Base-by-base conservation (phyloP, 2,888 invertebrate genomes). In the Hydrotaea diabolus region DNA sequence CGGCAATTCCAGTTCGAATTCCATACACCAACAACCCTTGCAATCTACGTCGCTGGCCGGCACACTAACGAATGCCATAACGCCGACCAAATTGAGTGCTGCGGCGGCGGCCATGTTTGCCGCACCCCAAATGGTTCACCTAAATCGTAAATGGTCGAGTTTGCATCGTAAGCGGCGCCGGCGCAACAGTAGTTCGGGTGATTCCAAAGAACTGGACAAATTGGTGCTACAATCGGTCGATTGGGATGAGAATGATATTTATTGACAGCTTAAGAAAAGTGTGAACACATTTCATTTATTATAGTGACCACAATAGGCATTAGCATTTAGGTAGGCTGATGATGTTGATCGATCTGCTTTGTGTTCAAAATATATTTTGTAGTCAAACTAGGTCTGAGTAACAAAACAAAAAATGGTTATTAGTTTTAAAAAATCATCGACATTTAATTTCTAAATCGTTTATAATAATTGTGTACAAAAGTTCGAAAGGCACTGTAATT, bases 201-300 rank as follows among this genome's bases (percentile, higher is more conserved):
- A 92, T 86, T 91, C 92, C 39, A 92, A 92, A 86, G 92, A 92
- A 81, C 87, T 92, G 77, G 92, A 92, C 86, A 92, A 92, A 86
- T 88, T 92, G 72, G 92, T 92, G 66, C 87, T 92, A 77, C 92
- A 92, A 87, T 91, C 92, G 21, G 92, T 92, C 80, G 92, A 92
- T 87, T 92, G 92, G 92, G 92, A 92, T 86, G 92, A 92, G 81
- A 92, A 92, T 85, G 92, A 92, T 88, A 91, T 92, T 88, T 92
- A 92, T 87, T 92, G 89, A 90, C 75, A 71, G 39, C 26, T 57
- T 26, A 19, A 43, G 79, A 62, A 72, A 26, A 39, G 62, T 74
- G 17, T 73, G 13, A 73, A 23, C 21, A 4, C 39, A 69, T 69
- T 69, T 46, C 69, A 69, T 69, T 69, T 69, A 46, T 69, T 69